Evolutionary conservation across 1,140 invertebrate species (phyloP), one percentile per base, ranked within the genome.

Genomic region (Venustaconcha ellipsiformis): DNA sequence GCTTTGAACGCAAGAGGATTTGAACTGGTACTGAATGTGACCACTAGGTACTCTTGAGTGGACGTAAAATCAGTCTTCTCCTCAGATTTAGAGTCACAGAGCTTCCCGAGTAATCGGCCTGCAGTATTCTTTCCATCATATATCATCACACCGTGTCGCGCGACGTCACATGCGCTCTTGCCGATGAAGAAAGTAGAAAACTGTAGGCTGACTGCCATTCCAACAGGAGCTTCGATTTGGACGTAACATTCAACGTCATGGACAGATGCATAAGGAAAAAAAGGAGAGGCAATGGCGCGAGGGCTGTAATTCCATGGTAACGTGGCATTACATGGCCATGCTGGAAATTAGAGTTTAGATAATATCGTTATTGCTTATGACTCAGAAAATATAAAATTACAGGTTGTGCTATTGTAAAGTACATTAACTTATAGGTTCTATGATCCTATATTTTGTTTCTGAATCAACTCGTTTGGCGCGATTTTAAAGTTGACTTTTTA

Each of bases 311-410:
- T 82, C 60, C 67, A 68, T 26, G 75, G 65, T n/a, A 82, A 72
- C 14, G 75, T 78, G 4, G 75, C 80, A 58, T 82, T 79, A 57
- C 80, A 82, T 1, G 80, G 78, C 80, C 80, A 81, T n/a, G 74
- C 77, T 81, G 68, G 20, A 78, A 69, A 69, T 8, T 30, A 66
- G 55, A 11, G 20, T 6, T 66, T 15, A 66, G 30, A 48, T 67
- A 2, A n/a, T 62, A 62, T 14, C 59, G 13, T n/a, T 8, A 62
- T 62, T n/a, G 13, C 5, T n/a, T 12, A 62, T 62, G 23, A 62
- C 23, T 4, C 59, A 62, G 6, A 0, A 11, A 23, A 62, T 62
- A 62, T 11, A n/a, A 62, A 62, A 62, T 62, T 11, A 0, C 23
- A 62, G 37, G 37, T 48, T 48, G 4, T 48, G 37, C 5, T 48